Evolutionary conservation across 2,888 invertebrate species (phyloP).

Genomic region (Eucera pruinosa): DNA sequence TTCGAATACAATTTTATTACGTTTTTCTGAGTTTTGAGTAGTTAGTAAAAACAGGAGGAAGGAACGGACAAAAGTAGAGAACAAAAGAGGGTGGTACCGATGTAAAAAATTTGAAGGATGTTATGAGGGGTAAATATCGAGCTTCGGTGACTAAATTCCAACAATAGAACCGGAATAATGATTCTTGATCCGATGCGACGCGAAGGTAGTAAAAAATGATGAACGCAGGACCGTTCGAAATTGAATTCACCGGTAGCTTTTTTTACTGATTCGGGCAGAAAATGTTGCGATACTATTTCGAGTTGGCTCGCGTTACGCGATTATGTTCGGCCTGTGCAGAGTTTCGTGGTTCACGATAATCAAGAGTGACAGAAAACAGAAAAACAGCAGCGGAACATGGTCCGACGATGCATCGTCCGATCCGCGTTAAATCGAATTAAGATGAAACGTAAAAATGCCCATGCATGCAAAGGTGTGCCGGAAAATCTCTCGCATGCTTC

Average conservation of each 20-base stretch:
- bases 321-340: not conserved
- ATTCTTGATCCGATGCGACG: not conserved
- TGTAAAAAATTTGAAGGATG: not conserved
- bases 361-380: slow-evolving; percentile 2
- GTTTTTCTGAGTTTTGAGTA: too few species aligned
- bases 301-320: not conserved
- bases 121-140: slow-evolving; percentile 8
- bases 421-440: slow-evolving; percentile 8
- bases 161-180: slow-evolving; percentile 12
- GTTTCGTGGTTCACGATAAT: slow-evolving; percentile 3
- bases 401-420: not conserved
- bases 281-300: not conserved
- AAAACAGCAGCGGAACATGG: not conserved
- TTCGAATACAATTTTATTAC: too few species aligned
- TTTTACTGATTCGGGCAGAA: not conserved
- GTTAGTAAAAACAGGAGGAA: too few species aligned
- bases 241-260: slow-evolving; percentile 13
- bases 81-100: not conserved
- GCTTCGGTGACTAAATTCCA: not conserved
- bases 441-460: slow-evolving; percentile 1
- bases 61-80: too few species aligned
- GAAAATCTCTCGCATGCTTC: not conserved
- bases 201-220: not conserved
- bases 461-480: not conserved
- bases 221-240: not conserved